Evolutionary conservation across 2,797 vertebrate species (phyloP).

Genomic region (Nyctalus aviator): DNA sequence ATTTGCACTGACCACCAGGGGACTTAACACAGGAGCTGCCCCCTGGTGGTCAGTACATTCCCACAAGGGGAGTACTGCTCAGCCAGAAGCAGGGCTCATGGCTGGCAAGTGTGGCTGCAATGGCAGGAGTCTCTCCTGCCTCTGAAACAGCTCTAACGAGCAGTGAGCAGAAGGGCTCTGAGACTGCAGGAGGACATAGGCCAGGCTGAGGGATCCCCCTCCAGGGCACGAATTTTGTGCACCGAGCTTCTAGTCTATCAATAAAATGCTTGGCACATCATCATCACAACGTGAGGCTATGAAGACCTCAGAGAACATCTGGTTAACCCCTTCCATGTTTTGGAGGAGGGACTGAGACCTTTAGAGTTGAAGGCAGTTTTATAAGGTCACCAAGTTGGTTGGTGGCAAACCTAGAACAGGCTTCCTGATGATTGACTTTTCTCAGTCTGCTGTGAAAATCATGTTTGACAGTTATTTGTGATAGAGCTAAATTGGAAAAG

Average conservation of each 20-base stretch:
- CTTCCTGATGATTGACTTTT: conserved; percentile 25
- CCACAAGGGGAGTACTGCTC: no score
- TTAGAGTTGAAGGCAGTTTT: not conserved
- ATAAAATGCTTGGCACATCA: not conserved
- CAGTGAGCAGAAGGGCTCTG: no score
- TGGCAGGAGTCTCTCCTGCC: no score
- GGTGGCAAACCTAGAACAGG: not conserved
- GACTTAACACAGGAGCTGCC: no score
- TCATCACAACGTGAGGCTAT: not conserved
- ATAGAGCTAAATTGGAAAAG: conserved; percentile 33
- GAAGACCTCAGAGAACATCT: not conserved
- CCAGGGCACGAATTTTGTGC: no score
- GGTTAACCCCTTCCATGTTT: not conserved
- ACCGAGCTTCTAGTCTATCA: not conserved
- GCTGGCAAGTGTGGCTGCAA: accelerated
- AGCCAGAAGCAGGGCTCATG: no score
- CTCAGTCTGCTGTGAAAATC: conserved; percentile 26
- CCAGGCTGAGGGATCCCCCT: no score
- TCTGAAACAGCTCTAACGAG: no score
- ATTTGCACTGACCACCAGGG: no score
- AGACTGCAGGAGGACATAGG: no score
- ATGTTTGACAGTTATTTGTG: conserved; percentile 63
- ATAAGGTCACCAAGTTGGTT: not conserved
- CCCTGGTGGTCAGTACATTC: no score
- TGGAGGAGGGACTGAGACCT: not conserved